These are phyloP conservation scores for Xiphophorus hellerii DNA, from an alignment of 2,113 vertebrate species.

Conservation along the genomic window DNA sequence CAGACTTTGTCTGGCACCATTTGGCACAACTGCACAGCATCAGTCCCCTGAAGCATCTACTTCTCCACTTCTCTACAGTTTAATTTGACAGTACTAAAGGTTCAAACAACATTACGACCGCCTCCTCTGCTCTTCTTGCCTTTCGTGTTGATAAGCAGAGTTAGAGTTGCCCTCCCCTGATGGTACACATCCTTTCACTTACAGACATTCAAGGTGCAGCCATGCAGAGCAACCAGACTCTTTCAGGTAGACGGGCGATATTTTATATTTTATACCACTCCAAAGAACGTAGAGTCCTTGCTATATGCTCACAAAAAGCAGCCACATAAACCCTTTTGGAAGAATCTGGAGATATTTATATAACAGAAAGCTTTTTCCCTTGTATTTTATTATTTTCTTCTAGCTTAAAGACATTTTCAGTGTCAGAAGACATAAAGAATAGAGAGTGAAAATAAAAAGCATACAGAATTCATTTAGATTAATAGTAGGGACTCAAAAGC, in stretches of 20 bases:
- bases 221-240: conserved; percentile 62
- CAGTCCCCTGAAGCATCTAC: conserved; percentile 26
- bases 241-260: conserved; percentile 62
- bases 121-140: conserved; percentile 31
- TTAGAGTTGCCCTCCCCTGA: conserved; percentile 54
- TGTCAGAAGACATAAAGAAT: not conserved
- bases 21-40: conserved; percentile 53
- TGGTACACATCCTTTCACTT: conserved; percentile 69
- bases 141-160: conserved; percentile 55
- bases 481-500: conserved; percentile 1
- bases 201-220: conserved; percentile 66
- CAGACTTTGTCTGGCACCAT: conserved; percentile 49
- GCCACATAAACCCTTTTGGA: conserved; percentile 42
- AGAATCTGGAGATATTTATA: conserved; percentile 43
- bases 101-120: conserved; percentile 36
- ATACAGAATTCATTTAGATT: conserved; percentile 5
- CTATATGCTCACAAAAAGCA: conserved; percentile 48
- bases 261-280: conserved; percentile 74
- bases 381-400: conserved; percentile 42
- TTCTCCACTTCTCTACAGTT: conserved; percentile 37
- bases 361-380: conserved; percentile 21
- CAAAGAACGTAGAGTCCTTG: conserved; percentile 71
- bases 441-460: not conserved
- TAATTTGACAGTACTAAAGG: conserved; percentile 36
- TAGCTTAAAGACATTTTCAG: conserved; percentile 11